Evolutionary conservation across 2,888 invertebrate species (phyloP), one percentile per base, ranked within the genome.

Genomic region (Athripsodes cinereus): DNA sequence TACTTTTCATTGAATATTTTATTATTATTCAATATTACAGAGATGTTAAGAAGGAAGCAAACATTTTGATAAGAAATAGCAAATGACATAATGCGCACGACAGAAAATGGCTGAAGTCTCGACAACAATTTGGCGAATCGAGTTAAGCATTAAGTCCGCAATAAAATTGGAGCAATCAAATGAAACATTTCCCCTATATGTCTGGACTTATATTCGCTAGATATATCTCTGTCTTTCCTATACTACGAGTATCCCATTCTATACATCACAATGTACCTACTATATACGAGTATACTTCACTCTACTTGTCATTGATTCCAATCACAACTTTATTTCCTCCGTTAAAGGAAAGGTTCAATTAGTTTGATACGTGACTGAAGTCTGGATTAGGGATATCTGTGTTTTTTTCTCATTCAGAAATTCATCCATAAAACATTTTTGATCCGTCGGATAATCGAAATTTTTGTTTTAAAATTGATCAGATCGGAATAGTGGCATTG

Each of bases 351-450:
- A 57, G 60, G 63, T 63, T 61, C 63, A 63, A 63, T 63, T 63
- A 63, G 61, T 63, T 60, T 59, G 59, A 61, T 59, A 63, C 63
- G 63, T 63, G 63, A 61, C 62, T 57, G 40, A 40, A 40, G 40
- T 40, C 40, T 40, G 16, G 40, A 40, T 40, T 40, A 40, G 40
- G 40, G 40, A 40, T 40, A 40, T 3, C 40, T 16, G 40, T 40
- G 13, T 40, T 8, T 40, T 40, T 40, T 40, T 40, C 13, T 40
- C 13, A 8, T 13, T 13, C 13, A 13, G 2, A 13, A 40, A n/a
- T n/a, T 40, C 5, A 40, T 40, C 40, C 40, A 40, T 40, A 40
- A 40, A 40, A 13, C 13, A 40, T 40, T 40, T 40, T 16, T 40
- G 40, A 40, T 40, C 40, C 16, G 40, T 31, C 40, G 40, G 40